Conservation (phyloP, 2,888 invertebrate genomes). For the Onchidella celtica region DNA sequence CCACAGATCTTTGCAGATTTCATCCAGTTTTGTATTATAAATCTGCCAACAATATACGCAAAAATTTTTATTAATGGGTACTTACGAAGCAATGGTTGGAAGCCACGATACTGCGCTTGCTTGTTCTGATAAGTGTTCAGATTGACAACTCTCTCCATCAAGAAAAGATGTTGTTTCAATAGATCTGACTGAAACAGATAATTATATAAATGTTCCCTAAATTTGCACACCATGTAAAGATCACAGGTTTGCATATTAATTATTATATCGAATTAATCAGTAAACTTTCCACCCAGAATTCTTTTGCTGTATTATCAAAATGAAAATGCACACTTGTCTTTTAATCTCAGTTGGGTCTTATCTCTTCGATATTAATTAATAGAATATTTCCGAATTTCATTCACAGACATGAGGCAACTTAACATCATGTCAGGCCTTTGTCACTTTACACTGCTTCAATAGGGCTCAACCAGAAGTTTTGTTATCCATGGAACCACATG, state of each 20-base stretch:
- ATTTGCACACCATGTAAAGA: background rate
- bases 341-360: too few relatives aligned
- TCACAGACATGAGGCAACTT: too few relatives aligned
- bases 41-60: too few relatives aligned
- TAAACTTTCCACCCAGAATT: background rate
- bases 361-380: too few relatives aligned
- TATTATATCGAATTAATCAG: background rate
- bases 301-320: background rate
- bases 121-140: conserved; percentile 79
- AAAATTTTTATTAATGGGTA: too few relatives aligned
- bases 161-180: conserved; percentile 73
- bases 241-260: background rate
- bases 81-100: conserved; percentile 69
- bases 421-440: too few relatives aligned
- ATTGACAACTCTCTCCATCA: conserved; percentile 79
- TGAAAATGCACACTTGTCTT: background rate
- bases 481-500: too few relatives aligned
- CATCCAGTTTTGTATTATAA: too few relatives aligned
- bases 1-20: too few relatives aligned
- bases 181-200: conserved; percentile 70
- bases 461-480: too few relatives aligned
- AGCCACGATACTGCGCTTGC: conserved; percentile 76
- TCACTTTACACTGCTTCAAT: too few relatives aligned
- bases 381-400: too few relatives aligned
- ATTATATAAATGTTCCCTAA: background rate